Percentiles rank a stretch among this genome's conserved stretches.
phyloP scores from a whole-genome alignment of 2,888 invertebrate species.

The Drosophila setosimentum region DNA sequence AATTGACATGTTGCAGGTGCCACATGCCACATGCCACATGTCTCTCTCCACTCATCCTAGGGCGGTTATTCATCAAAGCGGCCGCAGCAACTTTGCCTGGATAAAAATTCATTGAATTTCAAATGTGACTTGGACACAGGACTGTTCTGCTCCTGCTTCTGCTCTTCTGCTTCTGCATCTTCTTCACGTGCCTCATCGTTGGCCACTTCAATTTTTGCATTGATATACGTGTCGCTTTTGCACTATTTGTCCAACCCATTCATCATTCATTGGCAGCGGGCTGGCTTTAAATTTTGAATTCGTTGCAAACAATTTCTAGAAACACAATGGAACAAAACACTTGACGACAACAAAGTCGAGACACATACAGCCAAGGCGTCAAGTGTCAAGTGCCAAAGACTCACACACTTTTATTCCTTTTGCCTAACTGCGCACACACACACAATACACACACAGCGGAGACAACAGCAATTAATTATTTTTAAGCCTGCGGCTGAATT shows the following conservation, averaged over 20 bases:
- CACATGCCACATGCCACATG: slow-evolving; percentile 8
- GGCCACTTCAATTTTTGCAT: slow-evolving; percentile 77
- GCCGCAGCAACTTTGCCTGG: slow-evolving; percentile 56
- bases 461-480: slow-evolving; percentile 74
- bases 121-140: slow-evolving; percentile 70
- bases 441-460: slow-evolving; percentile 11
- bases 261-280: slow-evolving; percentile 66
- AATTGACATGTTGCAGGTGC: slow-evolving; percentile 77
- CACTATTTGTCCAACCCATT: slow-evolving; percentile 39
- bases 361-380: slow-evolving; percentile 32
- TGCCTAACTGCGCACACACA: slow-evolving; percentile 1
- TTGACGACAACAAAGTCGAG: slow-evolving; percentile 51
- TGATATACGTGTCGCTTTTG: slow-evolving; percentile 52
- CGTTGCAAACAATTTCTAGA: slow-evolving; percentile 33
- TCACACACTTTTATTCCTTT: slow-evolving; percentile 39
- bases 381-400: slow-evolving; percentile 48
- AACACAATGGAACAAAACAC: slow-evolving; percentile 46
- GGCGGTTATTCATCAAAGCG: slow-evolving; percentile 68
- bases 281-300: slow-evolving; percentile 51
- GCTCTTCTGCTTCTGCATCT: neutral
- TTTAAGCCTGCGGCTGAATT: slow-evolving; percentile 71
- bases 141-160: neutral
- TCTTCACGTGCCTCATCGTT: slow-evolving; percentile 53
- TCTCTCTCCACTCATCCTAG: slow-evolving; percentile 21
- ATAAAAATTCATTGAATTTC: slow-evolving; percentile 84